phyloP scores from a whole-genome alignment of 2,888 invertebrate genomes.

The Papilio protenor region DNA sequence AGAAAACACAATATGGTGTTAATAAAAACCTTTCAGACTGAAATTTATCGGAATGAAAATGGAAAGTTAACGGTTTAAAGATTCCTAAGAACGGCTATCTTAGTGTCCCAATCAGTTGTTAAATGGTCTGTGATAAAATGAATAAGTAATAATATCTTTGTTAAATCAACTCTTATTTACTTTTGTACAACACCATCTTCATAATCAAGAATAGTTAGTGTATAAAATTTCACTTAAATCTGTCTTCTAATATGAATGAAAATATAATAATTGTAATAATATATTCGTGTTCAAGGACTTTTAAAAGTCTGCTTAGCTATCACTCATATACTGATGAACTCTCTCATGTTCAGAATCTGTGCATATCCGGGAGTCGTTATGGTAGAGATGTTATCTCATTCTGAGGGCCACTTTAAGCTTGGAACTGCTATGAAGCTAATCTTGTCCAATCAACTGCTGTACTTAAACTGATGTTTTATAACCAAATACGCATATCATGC shows the following conservation, averaged over 20 bases:
- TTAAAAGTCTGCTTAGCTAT: constrained; percentile 47
- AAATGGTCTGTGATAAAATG: too few relatives aligned
- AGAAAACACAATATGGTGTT: neutral
- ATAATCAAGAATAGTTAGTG: too few relatives aligned
- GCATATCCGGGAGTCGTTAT: constrained; percentile 21
- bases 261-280: too few relatives aligned
- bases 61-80: neutral
- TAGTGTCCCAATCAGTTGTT: too few relatives aligned
- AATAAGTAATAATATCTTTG: too few relatives aligned
- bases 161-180: too few relatives aligned
- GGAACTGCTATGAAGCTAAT: constrained; percentile 21
- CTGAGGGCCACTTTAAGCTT: constrained; percentile 22
- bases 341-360: constrained; percentile 55
- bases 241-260: too few relatives aligned
- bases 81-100: neutral
- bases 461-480: constrained; percentile 17
- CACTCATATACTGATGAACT: constrained; percentile 59
- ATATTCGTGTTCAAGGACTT: neutral
- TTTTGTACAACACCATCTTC: too few relatives aligned
- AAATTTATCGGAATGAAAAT: neutral
- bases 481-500: constrained; percentile 19
- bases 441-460: constrained; percentile 10
- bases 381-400: constrained; percentile 33
- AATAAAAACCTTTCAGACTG: constrained; percentile 1
- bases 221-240: too few relatives aligned